Evolutionary conservation across 2,797 vertebrate genomes (phyloP).

Genomic region (Sebastiscus albofasciatus): DNA sequence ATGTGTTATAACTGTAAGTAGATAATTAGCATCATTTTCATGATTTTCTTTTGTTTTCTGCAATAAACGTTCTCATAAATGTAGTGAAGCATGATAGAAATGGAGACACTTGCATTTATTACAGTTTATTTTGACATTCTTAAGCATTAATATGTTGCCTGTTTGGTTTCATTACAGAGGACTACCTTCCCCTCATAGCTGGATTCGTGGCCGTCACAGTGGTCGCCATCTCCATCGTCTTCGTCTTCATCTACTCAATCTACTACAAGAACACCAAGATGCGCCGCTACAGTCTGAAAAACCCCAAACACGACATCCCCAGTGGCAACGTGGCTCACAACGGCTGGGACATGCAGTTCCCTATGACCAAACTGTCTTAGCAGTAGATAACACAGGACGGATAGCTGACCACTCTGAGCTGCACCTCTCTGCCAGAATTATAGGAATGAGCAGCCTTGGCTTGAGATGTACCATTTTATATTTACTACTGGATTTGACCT

Average conservation of each 20-base stretch:
- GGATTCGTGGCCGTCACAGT: constrained; percentile 82
- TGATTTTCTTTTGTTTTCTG: background rate
- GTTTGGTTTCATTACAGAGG: constrained; percentile 75
- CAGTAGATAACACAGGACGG: constrained; percentile 3
- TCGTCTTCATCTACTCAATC: constrained; percentile 82
- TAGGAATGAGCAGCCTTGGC: background rate
- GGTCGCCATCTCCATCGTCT: constrained; percentile 74
- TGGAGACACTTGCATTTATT: background rate
- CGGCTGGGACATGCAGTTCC: constrained; percentile 76
- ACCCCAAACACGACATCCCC: constrained; percentile 68
- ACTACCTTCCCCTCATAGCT: constrained; percentile 85
- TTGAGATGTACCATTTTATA: constrained; percentile 28
- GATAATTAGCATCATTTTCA: background rate
- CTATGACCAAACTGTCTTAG: constrained; percentile 82
- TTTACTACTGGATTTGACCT: constrained; percentile 58
- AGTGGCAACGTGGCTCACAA: constrained; percentile 83
- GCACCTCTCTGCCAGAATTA: constrained; percentile 13
- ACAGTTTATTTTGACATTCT: background rate
- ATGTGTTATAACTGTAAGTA: background rate
- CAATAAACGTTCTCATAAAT: background rate
- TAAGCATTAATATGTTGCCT: background rate
- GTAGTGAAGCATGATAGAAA: background rate
- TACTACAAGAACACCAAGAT: constrained; percentile 88
- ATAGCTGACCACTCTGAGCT: constrained; percentile 29
- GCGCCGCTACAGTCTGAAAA: constrained; percentile 84